A percentile compares a stretch with the other conserved stretches of the same genome.
phyloP scores from a whole-genome alignment of 1,140 invertebrate genomes.

The Acromyrmex echinatior region DNA sequence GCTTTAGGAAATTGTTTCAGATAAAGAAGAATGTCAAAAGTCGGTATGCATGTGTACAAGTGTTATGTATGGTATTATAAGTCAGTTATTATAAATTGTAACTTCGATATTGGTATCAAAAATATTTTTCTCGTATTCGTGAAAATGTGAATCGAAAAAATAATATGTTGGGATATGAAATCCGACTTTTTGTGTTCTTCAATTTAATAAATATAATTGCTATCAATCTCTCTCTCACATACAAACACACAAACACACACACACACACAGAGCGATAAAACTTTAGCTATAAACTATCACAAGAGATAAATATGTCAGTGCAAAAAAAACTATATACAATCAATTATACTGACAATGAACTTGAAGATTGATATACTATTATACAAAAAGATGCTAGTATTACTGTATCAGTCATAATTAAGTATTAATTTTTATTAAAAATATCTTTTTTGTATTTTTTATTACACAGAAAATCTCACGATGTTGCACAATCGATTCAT shows the following conservation, averaged over 20 bases:
- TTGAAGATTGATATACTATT: conserved; percentile 57
- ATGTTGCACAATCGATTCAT: neutral
- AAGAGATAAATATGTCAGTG: conserved; percentile 31
- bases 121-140: neutral
- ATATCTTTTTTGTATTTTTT: neutral
- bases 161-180: neutral
- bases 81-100: neutral
- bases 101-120: neutral
- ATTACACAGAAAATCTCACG: neutral
- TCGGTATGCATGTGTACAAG: neutral
- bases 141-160: neutral
- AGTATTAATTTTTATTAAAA: neutral
- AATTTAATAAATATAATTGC: neutral
- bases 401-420: neutral
- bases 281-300: neutral
- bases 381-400: conserved; percentile 16
- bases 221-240: neutral
- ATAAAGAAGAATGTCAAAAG: conserved; percentile 9
- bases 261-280: neutral
- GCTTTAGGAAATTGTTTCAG: conserved; percentile 15
- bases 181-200: conserved; percentile 1
- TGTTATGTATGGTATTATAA: neutral
- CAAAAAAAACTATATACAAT: conserved; percentile 67
- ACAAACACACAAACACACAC: too few species aligned
- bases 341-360: conserved; percentile 54